Conservation (phyloP, 1,140 invertebrate species). For the Lucilia sericata region DNA sequence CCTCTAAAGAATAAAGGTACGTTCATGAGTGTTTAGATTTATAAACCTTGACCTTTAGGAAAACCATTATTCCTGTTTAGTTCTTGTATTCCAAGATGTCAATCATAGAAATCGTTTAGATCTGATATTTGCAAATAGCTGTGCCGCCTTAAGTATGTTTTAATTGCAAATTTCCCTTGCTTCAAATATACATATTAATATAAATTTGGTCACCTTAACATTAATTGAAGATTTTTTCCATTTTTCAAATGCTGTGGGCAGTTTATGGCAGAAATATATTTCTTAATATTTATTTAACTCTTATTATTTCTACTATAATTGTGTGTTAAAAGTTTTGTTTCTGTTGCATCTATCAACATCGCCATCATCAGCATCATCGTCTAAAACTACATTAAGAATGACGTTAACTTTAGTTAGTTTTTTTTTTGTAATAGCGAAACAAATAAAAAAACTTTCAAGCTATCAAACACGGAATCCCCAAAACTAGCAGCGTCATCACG, state of each 20-base stretch:
- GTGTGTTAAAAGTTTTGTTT: neutral
- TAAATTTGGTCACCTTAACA: neutral
- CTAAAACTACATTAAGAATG: constrained; percentile 1
- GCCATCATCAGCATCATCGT: neutral
- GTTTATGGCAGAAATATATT: neutral
- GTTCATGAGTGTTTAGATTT: too few relatives aligned
- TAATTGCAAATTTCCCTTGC: too few relatives aligned
- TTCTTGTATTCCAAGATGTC: too few relatives aligned
- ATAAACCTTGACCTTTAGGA: too few relatives aligned
- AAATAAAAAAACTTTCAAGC: neutral
- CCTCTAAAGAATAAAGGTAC: too few relatives aligned
- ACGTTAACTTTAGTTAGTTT: neutral
- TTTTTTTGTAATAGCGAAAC: neutral
- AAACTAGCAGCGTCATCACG: constrained; percentile 1
- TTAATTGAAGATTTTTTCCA: neutral
- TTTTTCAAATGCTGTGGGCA: neutral
- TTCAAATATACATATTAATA: too few relatives aligned
- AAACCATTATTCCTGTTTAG: too few relatives aligned
- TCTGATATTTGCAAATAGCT: too few relatives aligned
- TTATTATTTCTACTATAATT: neutral
- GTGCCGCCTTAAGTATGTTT: too few relatives aligned
- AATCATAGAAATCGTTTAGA: too few relatives aligned
- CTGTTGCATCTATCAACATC: neutral
- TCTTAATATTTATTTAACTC: neutral
- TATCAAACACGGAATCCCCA: constrained; percentile 5